phyloP scores from a whole-genome alignment of 2,888 invertebrate genomes.

The Phengaris alcon region DNA sequence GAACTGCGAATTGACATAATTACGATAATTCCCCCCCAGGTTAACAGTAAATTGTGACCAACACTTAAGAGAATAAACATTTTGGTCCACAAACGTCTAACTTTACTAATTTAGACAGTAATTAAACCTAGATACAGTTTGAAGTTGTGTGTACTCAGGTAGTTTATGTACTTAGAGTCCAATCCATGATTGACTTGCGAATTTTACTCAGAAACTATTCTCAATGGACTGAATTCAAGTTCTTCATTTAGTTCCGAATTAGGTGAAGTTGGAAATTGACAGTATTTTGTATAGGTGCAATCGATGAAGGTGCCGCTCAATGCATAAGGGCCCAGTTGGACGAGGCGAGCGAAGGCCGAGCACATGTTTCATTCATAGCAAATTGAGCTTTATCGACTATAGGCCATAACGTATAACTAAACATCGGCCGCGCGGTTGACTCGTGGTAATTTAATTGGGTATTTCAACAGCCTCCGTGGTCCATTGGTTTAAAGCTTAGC shows the following conservation, averaged over 20 bases:
- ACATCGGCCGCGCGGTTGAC: too few relatives aligned
- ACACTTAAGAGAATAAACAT: not conserved
- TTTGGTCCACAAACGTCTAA: not conserved
- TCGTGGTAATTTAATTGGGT: too few relatives aligned
- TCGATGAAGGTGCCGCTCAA: too few relatives aligned
- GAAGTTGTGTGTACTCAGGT: not conserved
- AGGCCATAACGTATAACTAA: too few relatives aligned
- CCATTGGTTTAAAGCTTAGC: too few relatives aligned
- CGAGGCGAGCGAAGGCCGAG: too few relatives aligned
- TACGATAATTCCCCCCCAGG: not conserved
- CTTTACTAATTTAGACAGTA: conserved; percentile 11
- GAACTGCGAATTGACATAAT: too few relatives aligned
- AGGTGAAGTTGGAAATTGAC: not conserved
- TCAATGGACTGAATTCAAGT: not conserved
- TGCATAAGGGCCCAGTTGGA: too few relatives aligned
- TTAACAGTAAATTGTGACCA: not conserved
- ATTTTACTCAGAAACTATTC: not conserved
- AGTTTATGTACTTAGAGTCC: not conserved
- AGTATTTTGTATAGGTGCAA: not conserved
- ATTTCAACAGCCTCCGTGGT: too few relatives aligned
- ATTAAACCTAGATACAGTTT: conserved; percentile 14
- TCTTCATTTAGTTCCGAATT: not conserved
- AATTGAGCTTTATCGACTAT: too few relatives aligned
- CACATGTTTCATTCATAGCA: too few relatives aligned
- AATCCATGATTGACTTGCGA: not conserved